Percentiles rank a stretch among this genome's conserved stretches.
Conservation (phyloP, 2,797 vertebrate genomes). For the Crocidura indochinensis region DNA sequence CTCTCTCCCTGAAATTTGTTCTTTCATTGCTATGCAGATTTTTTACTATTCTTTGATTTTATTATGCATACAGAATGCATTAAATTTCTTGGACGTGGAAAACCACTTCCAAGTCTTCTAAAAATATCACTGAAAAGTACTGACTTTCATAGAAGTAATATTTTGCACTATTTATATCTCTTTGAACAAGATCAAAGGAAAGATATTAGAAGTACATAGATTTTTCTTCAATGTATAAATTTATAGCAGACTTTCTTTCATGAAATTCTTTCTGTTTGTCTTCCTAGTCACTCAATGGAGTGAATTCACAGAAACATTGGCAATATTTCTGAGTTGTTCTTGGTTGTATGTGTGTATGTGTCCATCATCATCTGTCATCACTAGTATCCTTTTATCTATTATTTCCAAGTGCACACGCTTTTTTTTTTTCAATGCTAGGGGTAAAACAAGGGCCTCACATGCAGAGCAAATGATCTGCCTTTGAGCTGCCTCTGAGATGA, state of each 20-base stretch:
- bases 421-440: too few relatives aligned
- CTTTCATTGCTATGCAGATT: conserved; percentile 48
- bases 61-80: conserved; percentile 48
- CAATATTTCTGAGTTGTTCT: conserved; percentile 9
- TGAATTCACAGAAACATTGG: conserved; percentile 56
- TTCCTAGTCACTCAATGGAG: conserved; percentile 7
- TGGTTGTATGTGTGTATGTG: neutral
- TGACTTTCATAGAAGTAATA: conserved; percentile 67
- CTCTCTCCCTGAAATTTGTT: conserved; percentile 32
- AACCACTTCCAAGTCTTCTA: conserved; percentile 69
- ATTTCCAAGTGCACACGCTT: neutral
- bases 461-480: too few relatives aligned
- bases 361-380: conserved; percentile 15
- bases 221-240: conserved; percentile 77
- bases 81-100: conserved; percentile 55
- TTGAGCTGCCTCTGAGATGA: neutral
- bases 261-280: conserved; percentile 63
- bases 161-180: conserved; percentile 62
- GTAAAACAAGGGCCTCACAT: too few relatives aligned
- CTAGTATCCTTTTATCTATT: neutral
- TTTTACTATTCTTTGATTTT: conserved; percentile 66
- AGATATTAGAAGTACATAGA: conserved; percentile 58
- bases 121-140: conserved; percentile 76
- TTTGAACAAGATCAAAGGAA: conserved; percentile 74
- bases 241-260: conserved; percentile 73